A percentile compares a stretch with the other conserved stretches of the same genome.
Conservation (phyloP, 2,113 vertebrate genomes). For the Chinchilla lanigera region DNA sequence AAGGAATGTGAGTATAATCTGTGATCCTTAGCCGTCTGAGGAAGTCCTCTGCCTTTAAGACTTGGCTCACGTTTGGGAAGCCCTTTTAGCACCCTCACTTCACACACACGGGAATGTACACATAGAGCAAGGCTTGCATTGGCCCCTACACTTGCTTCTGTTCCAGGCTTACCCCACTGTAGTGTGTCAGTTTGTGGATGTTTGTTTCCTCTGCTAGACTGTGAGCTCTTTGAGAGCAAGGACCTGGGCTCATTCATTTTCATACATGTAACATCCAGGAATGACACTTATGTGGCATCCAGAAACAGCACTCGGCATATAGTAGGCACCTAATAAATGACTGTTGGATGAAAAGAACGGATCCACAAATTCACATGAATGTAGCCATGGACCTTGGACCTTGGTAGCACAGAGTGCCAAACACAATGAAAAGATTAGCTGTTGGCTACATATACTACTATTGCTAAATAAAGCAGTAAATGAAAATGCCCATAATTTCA, state of each 20-base stretch:
- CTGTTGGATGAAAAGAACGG: slow-evolving; percentile 2
- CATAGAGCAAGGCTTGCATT: neutral
- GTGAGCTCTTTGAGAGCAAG: slow-evolving; percentile 36
- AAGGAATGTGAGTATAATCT: slow-evolving; percentile 34
- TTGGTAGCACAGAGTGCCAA: slow-evolving; percentile 23
- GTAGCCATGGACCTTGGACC: neutral
- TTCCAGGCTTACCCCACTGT: neutral
- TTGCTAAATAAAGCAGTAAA: slow-evolving; percentile 36
- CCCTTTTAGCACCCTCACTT: neutral
- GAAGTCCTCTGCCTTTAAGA: slow-evolving; percentile 12
- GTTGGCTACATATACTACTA: neutral
- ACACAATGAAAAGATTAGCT: neutral
- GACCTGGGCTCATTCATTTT: neutral
- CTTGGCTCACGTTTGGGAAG: slow-evolving; percentile 35
- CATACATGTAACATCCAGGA: neutral
- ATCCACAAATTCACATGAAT: neutral
- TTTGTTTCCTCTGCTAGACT: neutral
- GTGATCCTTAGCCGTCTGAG: slow-evolving; percentile 3
- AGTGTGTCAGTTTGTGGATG: slow-evolving; percentile 17
- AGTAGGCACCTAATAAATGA: slow-evolving; percentile 6
- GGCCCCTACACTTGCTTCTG: neutral
- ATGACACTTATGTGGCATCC: neutral
- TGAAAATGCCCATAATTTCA: neutral
- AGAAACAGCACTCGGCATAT: neutral
- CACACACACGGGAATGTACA: neutral